Conservation (phyloP, 2,797 vertebrate genomes). For the Masticophis lateralis region DNA sequence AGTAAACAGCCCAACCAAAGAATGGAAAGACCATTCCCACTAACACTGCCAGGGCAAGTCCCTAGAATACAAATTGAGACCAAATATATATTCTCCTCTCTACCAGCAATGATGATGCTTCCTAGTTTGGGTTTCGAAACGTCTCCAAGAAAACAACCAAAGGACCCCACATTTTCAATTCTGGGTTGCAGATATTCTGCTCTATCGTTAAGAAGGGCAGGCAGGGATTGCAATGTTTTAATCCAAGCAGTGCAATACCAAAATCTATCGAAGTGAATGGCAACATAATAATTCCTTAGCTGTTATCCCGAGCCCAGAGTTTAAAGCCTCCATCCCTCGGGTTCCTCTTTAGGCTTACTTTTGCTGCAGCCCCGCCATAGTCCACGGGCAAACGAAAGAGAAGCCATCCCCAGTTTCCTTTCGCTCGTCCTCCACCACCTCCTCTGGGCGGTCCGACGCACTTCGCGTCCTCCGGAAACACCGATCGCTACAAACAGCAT, state of each 20-base stretch:
- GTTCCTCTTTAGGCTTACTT: neutral
- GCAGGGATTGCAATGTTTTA: neutral
- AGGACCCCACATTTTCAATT: neutral
- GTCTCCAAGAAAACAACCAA: neutral
- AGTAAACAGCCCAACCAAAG: neutral
- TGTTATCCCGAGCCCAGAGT: neutral
- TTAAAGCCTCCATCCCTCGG: neutral
- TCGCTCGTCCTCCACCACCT: neutral
- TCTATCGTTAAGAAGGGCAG: neutral
- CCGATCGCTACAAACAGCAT: neutral
- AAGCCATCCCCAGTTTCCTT: neutral
- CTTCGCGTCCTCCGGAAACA: neutral
- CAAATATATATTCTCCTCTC: neutral
- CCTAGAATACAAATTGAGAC: neutral
- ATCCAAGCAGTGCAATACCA: neutral
- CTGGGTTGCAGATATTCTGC: neutral
- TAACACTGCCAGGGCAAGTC: neutral
- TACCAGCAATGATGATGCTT: neutral
- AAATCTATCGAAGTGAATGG: neutral
- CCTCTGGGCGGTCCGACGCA: neutral
- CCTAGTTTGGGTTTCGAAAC: neutral
- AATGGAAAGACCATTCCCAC: neutral
- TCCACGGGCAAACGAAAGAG: neutral
- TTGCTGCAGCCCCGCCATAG: neutral
- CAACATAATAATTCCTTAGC: neutral